These are phyloP conservation scores for Polietes domitor DNA, from an alignment of 2,888 invertebrate species.

Conservation along the genomic window DNA sequence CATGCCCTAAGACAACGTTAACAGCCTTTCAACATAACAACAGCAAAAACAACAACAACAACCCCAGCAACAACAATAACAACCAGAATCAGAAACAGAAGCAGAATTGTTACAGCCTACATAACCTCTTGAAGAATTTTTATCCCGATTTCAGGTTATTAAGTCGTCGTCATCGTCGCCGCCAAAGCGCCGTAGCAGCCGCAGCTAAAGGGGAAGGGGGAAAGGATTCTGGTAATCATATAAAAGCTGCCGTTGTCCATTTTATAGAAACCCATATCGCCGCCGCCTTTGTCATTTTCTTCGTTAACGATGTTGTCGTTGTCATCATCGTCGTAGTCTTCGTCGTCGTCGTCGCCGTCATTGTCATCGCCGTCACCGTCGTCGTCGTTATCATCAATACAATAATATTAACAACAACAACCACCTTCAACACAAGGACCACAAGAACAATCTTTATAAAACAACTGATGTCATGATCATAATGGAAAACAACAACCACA, in stretches of 20 bases:
- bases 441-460: slow-evolving; percentile 66
- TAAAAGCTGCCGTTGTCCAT: slow-evolving; percentile 60
- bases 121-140: slow-evolving; percentile 47
- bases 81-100: slow-evolving; percentile 62
- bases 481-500: slow-evolving; percentile 53
- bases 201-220: slow-evolving; percentile 40
- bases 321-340: slow-evolving; percentile 38
- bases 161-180: slow-evolving; percentile 17
- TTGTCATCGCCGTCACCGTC: slow-evolving; percentile 27
- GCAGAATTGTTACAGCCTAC: slow-evolving; percentile 35
- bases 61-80: slow-evolving; percentile 56
- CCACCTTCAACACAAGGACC: slow-evolving; percentile 69
- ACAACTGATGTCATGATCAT: slow-evolving; percentile 69
- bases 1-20: slow-evolving; percentile 66
- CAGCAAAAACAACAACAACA: neutral
- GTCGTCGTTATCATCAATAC: slow-evolving; percentile 37
- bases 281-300: slow-evolving; percentile 36
- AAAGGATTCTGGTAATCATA: slow-evolving; percentile 49
- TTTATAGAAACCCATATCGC: slow-evolving; percentile 35
- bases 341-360: slow-evolving; percentile 36
- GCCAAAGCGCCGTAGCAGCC: slow-evolving; percentile 11
- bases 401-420: slow-evolving; percentile 58
- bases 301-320: slow-evolving; percentile 31
- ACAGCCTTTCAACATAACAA: slow-evolving; percentile 44
- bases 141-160: neutral